Evolutionary conservation across 2,888 invertebrate species (phyloP), one percentile per base, ranked within the genome.

Genomic region (Pollenia griseotomentosa): DNA sequence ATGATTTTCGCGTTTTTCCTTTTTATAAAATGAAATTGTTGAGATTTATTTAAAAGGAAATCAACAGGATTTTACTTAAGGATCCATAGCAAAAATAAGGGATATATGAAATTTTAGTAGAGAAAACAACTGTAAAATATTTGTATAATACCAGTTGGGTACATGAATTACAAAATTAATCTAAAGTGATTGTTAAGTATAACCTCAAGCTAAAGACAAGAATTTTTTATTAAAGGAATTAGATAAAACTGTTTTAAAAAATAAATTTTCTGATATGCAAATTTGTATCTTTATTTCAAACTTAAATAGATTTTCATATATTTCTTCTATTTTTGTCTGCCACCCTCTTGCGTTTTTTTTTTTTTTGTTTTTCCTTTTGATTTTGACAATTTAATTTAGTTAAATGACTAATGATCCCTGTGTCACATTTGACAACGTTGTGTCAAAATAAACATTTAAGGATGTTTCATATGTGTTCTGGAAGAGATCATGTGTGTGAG

Each of bases 361-460:
- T 14, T 7, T 10, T 55, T 75, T 57, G 44, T 14, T 40, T 46
- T 65, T 53, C 33, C n/a, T 9, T 7, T 16, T 61, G 66, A 23
- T 59, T 74, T 66, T 80, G 80, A 70, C 77, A 85, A 82, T 77
- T 77, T 82, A 59, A 82, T 84, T 84, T 63, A 61, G 81, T 80
- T 83, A 79, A 90, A 89, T 92, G 92, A 92, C 91, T 91, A 92
- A 92, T 92, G 90, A 89, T 89, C 83, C 65, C 84, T 85, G 89
- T 92, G 92, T 92, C 92, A 91, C 89, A 89, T 88, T 68, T 90
- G 92, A 92, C 92, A 89, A 88, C 89, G 87, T 85, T 89, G 89
- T 92, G 92, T 92, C 92, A 92, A 92, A 92, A 92, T 91, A 92
- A 88, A 89, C 84, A 81, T 87, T 84, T 84, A 81, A 87, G 77